These are phyloP conservation scores for Neodiprion pinetum DNA, from an alignment of 1,140 invertebrate species.

Conservation along the genomic window DNA sequence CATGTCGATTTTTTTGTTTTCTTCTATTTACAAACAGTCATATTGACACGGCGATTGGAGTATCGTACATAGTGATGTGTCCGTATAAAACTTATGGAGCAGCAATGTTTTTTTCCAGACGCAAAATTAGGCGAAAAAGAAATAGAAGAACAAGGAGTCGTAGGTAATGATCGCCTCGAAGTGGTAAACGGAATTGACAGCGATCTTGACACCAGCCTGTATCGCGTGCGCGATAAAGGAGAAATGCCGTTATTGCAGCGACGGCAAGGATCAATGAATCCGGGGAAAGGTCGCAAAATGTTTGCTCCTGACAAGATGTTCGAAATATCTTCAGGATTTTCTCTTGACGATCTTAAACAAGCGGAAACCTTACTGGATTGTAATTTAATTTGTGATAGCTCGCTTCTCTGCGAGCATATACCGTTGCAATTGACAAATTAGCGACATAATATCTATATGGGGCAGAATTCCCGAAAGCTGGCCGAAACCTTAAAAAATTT, in stretches of 20 bases:
- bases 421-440: neutral
- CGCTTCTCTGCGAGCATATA: constrained; percentile 2
- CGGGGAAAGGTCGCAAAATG: neutral
- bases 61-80: too few relatives aligned
- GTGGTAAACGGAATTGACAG: neutral
- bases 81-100: too few relatives aligned
- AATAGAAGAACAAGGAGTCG: too few relatives aligned
- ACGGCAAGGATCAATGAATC: neutral
- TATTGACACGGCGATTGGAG: too few relatives aligned
- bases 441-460: too few relatives aligned
- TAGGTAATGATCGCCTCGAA: too few relatives aligned
- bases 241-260: neutral
- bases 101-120: too few relatives aligned
- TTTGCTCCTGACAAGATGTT: neutral
- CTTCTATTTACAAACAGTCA: too few relatives aligned
- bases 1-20: too few relatives aligned
- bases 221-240: neutral
- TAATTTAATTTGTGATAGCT: constrained; percentile 21
- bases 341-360: constrained; percentile 23
- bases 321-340: neutral
- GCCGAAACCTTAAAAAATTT: too few relatives aligned
- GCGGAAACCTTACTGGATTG: constrained; percentile 31
- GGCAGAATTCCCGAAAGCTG: too few relatives aligned
- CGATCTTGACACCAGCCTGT: neutral
- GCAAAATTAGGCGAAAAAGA: too few relatives aligned